These are phyloP conservation scores for Anser brachyrhynchus DNA, from an alignment of 2,113 vertebrate species.

Conservation along the genomic window DNA sequence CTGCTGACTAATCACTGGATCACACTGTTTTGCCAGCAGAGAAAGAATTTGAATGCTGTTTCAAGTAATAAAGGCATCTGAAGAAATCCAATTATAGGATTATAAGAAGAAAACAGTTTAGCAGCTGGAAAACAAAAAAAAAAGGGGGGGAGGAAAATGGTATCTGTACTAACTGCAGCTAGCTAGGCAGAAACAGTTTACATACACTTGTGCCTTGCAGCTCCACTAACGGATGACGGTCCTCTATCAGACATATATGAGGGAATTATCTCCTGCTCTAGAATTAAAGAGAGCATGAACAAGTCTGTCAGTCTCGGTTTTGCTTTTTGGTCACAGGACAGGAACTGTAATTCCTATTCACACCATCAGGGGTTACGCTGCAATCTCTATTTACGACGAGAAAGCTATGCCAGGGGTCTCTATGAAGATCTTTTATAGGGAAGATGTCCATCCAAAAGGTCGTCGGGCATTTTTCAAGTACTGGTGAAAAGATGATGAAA, in stretches of 20 bases:
- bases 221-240: background rate
- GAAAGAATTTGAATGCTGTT: conserved; percentile 9
- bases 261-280: background rate
- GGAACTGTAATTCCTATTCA: background rate
- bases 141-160: fast-evolving
- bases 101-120: conserved; percentile 54
- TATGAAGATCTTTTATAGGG: background rate
- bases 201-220: background rate
- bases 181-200: background rate
- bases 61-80: conserved; percentile 29
- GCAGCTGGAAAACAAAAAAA: background rate
- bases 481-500: background rate
- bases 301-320: background rate
- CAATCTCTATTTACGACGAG: background rate
- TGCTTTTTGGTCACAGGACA: background rate
- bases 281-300: background rate
- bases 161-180: background rate
- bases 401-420: background rate
- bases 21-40: conserved; percentile 38
- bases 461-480: background rate
- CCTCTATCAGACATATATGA: background rate
- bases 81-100: conserved; percentile 62
- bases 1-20: conserved; percentile 26
- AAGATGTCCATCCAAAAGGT: background rate
- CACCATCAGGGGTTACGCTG: background rate